These are phyloP conservation scores for Poicephalus gulielmi DNA, from an alignment of 2,113 vertebrate genomes.

Conservation along the genomic window DNA sequence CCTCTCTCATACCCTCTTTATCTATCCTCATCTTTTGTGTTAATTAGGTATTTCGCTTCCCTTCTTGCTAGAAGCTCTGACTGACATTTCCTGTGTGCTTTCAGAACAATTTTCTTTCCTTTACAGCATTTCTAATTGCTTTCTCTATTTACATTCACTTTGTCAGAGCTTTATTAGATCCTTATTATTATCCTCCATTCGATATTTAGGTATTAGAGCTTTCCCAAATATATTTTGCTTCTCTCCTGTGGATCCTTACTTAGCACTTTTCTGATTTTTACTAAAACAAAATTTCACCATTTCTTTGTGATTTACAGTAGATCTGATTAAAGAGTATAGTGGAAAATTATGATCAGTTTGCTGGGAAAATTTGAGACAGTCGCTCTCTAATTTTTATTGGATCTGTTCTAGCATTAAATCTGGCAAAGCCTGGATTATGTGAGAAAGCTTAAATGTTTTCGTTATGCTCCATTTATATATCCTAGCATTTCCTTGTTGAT, in stretches of 20 bases:
- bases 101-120: not conserved
- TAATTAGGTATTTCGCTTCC: not conserved
- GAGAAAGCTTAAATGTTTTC: not conserved
- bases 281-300: not conserved
- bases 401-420: not conserved
- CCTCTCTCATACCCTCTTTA: not conserved
- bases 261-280: not conserved
- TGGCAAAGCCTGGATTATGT: not conserved
- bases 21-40: not conserved
- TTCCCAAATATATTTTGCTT: not conserved
- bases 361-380: not conserved
- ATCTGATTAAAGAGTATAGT: not conserved
- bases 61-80: not conserved
- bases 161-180: not conserved
- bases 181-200: not conserved
- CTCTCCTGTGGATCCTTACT: not conserved
- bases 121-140: not conserved
- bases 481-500: not conserved
- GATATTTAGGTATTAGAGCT: not conserved
- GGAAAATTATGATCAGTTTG: not conserved
- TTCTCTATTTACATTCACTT: not conserved
- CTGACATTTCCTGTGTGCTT: not conserved
- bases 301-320: not conserved
- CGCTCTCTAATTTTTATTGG: not conserved
- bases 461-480: not conserved